Conservation (phyloP, 2,797 vertebrate genomes). For the Takifugu rubripes region DNA sequence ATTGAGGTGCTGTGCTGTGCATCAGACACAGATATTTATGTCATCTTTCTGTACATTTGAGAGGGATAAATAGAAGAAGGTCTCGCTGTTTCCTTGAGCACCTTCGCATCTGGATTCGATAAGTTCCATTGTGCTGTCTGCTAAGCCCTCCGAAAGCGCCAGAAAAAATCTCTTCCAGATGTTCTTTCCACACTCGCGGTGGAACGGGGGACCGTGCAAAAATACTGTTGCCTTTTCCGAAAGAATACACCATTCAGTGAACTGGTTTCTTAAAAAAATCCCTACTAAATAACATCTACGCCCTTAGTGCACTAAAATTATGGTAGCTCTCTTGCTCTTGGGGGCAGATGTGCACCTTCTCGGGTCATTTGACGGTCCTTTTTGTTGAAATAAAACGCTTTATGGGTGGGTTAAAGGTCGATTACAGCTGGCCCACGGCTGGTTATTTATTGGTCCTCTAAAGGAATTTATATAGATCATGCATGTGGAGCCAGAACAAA, state of each 20-base stretch:
- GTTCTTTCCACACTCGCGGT: slow-evolving; percentile 73
- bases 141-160: slow-evolving; percentile 71
- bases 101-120: slow-evolving; percentile 78
- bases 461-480: slow-evolving; percentile 38
- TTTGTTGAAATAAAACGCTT: slow-evolving; percentile 45
- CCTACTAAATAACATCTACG: slow-evolving; percentile 53
- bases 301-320: slow-evolving; percentile 40
- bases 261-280: slow-evolving; percentile 43
- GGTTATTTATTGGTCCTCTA: slow-evolving; percentile 43
- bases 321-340: slow-evolving; percentile 12
- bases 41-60: slow-evolving; percentile 37
- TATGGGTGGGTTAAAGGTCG: slow-evolving; percentile 58
- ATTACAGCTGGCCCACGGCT: slow-evolving; percentile 53
- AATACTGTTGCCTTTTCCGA: slow-evolving; percentile 65
- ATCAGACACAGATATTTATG: slow-evolving; percentile 34
- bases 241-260: slow-evolving; percentile 61
- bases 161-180: slow-evolving; percentile 82
- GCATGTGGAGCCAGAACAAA: slow-evolving; percentile 6
- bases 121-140: slow-evolving; percentile 78
- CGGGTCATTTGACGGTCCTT: slow-evolving; percentile 57
- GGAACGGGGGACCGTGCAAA: slow-evolving; percentile 64
- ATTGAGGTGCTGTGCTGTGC: slow-evolving; percentile 17
- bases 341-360: slow-evolving; percentile 28
- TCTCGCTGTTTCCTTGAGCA: slow-evolving; percentile 57
- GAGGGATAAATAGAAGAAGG: slow-evolving; percentile 53